Base-by-base conservation (phyloP, 2,113 vertebrate genomes). In the Lepisosteus osseus region DNA sequence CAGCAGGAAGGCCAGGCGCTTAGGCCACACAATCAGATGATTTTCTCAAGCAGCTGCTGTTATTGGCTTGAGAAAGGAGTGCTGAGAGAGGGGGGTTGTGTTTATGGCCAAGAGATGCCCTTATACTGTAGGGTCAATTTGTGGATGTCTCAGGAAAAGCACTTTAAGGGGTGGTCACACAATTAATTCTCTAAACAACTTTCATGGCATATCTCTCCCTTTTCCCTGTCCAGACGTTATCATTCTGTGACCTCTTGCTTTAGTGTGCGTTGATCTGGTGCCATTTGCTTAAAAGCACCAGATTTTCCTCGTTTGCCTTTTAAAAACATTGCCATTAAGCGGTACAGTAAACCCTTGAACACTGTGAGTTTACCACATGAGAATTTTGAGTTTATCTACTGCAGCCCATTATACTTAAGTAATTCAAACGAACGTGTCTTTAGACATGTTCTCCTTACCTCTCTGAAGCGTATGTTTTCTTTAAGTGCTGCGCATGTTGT, bases 171-270 rank as follows among this genome's bases (percentile, higher is more conserved):
- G 47, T 51, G 47, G 47, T 51, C 47, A 74, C 70, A 86, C 87
- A 90, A 84, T 84, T 84, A 85, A 86, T 89, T 86, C 86, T 81
- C 86, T 87, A 83, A 83, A 88, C 81, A 83, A 82, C 80, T 85
- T 83, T 84, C 77, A 91, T 85, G 89, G 89, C 88, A 85, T 81
- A 75, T 54, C 74, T 76, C 43, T 85, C 85, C 87, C 89, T 86
- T 83, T 2, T 69, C 78, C 83, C 80, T 86, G 87, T 83, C 81
- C 72, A 86, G 86, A 90, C 88, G 89, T 89, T 89, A 90, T 86
- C 88, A 88, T 89, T 89, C 89, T 77, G 72, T 84, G 91, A 91
- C 90, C 90, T 84, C 81, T 88, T 84, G 78, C 88, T 87, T 89
- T 90, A 87, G 87, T 85, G 87, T 82, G 85, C 85, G 90, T 89